Base-by-base conservation (phyloP, 2,888 invertebrate genomes). In the Sepioteuthis lessoniana region DNA sequence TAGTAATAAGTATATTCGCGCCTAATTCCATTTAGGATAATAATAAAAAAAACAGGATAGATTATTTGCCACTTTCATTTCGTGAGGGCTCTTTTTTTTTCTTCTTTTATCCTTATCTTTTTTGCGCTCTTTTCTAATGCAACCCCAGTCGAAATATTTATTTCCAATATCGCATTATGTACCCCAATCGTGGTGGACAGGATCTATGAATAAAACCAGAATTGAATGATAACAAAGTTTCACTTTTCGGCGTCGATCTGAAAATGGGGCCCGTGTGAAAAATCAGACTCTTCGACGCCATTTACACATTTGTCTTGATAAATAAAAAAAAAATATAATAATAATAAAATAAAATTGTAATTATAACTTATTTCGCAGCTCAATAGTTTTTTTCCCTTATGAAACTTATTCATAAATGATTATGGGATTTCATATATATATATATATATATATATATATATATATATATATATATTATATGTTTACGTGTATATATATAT, bases 221-320 rank as follows among this genome's bases (percentile, higher is more conserved):
- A 76, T 76, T 35, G 76, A 76, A 76, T n/a, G 76, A 76, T 76
- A 76, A 76, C 76, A 76, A 76, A 76, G 76, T 76, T 76, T 76
- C 76, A 76, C 35, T 76, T 35, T 76, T 35, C n/a, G 76, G 76
- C 76, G 76, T 76, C 76, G 76, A 76, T 76, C 16, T 35, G n/a
- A 76, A 76, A 76, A 76, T n/a, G 76, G 76, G 76, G 76, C 76
- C 76, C 76, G 55, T 35, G 76, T 76, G 76, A 76, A 76, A 76
- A 76, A 76, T 76, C 76, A 76, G 76, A 76, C 76, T 76, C 76
- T 13, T n/a, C n/a, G 76, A n/a, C 76, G n/a, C 76, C 76, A 76
- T 76, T 76, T 31, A n/a, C 13, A 8, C 76, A n/a, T 76, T 76
- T 16, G n/a, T 1, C n/a, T 76, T 76, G 76, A 76, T 76, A 35